phyloP scores from a whole-genome alignment of 2,888 invertebrate genomes.

The Zaprionus bogoriensis region DNA sequence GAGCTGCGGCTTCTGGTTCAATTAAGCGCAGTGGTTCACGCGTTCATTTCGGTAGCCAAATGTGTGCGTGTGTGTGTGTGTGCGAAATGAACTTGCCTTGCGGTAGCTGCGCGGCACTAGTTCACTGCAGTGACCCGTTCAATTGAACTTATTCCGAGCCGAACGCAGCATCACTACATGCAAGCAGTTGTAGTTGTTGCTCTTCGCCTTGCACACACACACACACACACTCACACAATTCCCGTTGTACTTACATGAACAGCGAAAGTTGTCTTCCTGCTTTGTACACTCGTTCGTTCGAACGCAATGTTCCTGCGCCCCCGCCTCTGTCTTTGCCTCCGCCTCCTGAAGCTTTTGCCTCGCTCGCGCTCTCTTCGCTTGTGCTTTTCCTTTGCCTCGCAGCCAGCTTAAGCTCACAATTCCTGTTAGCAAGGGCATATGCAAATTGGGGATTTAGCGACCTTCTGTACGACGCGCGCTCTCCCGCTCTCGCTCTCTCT shows the following conservation, averaged over 20 bases:
- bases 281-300: slow-evolving; percentile 48
- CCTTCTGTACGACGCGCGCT: slow-evolving; percentile 35
- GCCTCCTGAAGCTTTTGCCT: not conserved
- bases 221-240: slow-evolving; percentile 25
- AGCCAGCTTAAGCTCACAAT: slow-evolving; percentile 25
- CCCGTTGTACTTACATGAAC: slow-evolving; percentile 54
- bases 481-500: not conserved
- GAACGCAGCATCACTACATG: slow-evolving; percentile 11
- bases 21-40: no score
- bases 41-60: not conserved
- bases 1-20: not conserved
- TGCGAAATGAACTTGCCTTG: not conserved
- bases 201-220: slow-evolving; percentile 6
- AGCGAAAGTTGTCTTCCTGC: slow-evolving; percentile 80
- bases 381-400: not conserved
- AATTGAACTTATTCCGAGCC: not conserved
- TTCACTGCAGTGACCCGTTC: not conserved
- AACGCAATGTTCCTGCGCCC: slow-evolving; percentile 1
- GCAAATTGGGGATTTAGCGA: slow-evolving; percentile 44
- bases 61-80: no score
- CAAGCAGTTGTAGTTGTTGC: slow-evolving; percentile 7
- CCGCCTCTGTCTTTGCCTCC: not conserved
- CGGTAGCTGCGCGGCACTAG: not conserved
- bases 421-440: slow-evolving; percentile 61
- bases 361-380: not conserved